These are phyloP conservation scores for Phragmatobia fuliginosa DNA, from an alignment of 2,888 invertebrate species.

Conservation along the genomic window DNA sequence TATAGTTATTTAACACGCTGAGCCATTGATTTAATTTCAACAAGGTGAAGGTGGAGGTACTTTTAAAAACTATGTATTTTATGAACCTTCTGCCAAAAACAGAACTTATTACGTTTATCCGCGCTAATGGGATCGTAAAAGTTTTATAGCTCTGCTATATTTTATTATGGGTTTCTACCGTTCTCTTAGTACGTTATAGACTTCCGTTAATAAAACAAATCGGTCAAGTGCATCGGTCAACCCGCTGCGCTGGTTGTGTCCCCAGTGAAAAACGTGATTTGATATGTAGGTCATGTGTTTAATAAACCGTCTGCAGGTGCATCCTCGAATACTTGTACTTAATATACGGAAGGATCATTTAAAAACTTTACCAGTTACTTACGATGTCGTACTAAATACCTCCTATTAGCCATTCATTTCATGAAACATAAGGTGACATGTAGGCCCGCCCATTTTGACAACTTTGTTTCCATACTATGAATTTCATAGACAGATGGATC, in stretches of 20 bases:
- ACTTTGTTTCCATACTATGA: too few species aligned
- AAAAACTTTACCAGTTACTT: not conserved
- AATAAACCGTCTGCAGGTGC: not conserved
- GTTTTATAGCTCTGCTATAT: conserved; percentile 30
- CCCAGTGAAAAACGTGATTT: too few species aligned
- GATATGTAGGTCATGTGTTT: not conserved
- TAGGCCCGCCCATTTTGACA: too few species aligned
- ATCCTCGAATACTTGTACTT: not conserved
- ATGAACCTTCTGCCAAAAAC: conserved; percentile 43
- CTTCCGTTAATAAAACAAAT: conserved; percentile 19
- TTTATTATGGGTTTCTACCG: conserved; percentile 11
- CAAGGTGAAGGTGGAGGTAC: not conserved
- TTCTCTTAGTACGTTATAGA: conserved; percentile 26
- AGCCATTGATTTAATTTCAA: not conserved
- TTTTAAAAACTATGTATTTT: not conserved
- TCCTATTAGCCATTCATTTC: not conserved
- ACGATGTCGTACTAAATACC: too few species aligned
- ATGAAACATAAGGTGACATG: not conserved
- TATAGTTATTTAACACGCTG: not conserved
- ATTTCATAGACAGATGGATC: too few species aligned
- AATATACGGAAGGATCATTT: not conserved
- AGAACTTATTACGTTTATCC: conserved; percentile 43
- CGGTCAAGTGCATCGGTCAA: conserved; percentile 11
- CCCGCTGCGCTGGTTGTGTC: not conserved
- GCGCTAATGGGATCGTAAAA: conserved; percentile 40